phyloP scores from a whole-genome alignment of 2,113 vertebrate genomes.

The Tachycineta bicolor region DNA sequence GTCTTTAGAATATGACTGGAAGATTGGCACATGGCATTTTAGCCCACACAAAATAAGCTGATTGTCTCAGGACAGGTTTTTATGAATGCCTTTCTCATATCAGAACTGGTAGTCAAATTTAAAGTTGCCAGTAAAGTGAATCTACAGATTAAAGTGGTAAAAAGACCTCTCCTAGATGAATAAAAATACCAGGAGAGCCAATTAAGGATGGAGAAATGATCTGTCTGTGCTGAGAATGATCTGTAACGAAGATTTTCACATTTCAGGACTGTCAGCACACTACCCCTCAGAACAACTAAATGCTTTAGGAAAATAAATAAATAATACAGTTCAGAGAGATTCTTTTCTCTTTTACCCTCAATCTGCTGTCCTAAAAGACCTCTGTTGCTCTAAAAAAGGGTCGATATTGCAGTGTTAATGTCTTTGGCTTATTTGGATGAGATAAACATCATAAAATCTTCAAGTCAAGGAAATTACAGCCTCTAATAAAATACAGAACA shows the following conservation, averaged over 20 bases:
- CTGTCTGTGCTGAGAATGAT: background rate
- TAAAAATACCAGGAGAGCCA: background rate
- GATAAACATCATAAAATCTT: slow-evolving; percentile 23
- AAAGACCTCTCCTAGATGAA: background rate
- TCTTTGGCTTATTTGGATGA: slow-evolving; percentile 14
- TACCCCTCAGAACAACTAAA: background rate
- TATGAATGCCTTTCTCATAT: background rate
- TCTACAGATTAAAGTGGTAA: background rate
- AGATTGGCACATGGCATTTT: background rate
- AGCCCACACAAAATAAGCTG: background rate
- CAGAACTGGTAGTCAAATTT: background rate
- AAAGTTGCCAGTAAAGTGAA: background rate
- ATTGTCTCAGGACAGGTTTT: background rate
- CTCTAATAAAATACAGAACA: slow-evolving; percentile 15
- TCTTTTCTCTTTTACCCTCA: background rate
- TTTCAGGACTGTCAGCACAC: background rate
- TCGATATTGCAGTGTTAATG: background rate
- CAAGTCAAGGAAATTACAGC: slow-evolving; percentile 13
- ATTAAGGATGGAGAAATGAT: background rate
- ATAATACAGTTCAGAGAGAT: background rate
- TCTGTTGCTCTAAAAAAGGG: background rate
- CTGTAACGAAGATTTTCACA: background rate
- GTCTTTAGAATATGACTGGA: background rate
- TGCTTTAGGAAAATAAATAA: background rate
- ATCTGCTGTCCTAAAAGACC: background rate